Base-by-base conservation (phyloP, 2,888 invertebrate species). In the Pecten maximus region DNA sequence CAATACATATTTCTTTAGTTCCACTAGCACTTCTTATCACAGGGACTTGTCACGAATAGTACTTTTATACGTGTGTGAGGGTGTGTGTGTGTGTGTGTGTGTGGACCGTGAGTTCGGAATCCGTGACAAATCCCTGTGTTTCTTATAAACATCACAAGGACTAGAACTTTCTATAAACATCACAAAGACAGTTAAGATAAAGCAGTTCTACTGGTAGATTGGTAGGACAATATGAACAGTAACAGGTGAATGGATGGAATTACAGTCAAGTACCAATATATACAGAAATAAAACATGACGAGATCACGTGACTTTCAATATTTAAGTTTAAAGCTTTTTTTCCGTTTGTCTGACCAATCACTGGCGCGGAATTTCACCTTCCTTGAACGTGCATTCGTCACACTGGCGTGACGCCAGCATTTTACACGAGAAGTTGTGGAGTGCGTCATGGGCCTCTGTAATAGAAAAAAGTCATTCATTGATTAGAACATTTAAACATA, bases 371-470 rank as follows among this genome's bases (percentile, higher is more conserved):
- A 86, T 86, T 40, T 89, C 89, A 28, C 74, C 88, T 88, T 95
- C 95, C 89, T 96, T 95, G 91, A 93, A 94, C 87, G 94, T 93
- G 89, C 95, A 96, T 40, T 95, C 95, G 28, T 95, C 93, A 92
- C 95, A 96, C 89, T 95, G 95, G 91, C 96, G 90, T n/a, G 95
- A 92, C 40, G 95, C 94, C 89, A 96, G 91, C 95, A 96, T 95
- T 92, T 96, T 96, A 91, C 96, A 95, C 40, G 96, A 96, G 92
- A 96, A 96, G 89, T 95, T 96, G 92, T 96, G 96, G n/a, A 96
- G 94, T 16, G 96, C 96, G 91, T 96, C 96, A 91, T 96, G 96
- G 44, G 96, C 96, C 92, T 96, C 96, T 96, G 95, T 40, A 95
- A 94, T 60, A 88, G 88, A 92, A 44, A 89, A 92, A 74, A 44